These are phyloP conservation scores for Synergus umbraculus DNA, from an alignment of 2,888 invertebrate genomes.

Conservation along the genomic window DNA sequence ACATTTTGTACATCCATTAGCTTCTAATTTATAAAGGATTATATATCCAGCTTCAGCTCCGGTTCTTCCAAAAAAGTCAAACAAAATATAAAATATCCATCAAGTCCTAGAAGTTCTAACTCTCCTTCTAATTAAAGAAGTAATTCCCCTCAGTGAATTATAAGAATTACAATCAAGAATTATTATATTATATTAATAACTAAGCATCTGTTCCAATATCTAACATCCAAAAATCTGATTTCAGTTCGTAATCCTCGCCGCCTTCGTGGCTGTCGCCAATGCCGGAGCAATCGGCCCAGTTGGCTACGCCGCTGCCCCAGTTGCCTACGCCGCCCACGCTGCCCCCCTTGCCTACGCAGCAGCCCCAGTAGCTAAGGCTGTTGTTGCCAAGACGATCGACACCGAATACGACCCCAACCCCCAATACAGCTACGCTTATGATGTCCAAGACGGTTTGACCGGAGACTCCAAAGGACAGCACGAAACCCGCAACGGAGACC, in stretches of 20 bases:
- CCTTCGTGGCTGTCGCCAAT: constrained; percentile 41
- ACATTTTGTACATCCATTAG: too few species aligned
- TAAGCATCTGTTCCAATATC: background rate
- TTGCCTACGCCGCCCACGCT: constrained; percentile 9
- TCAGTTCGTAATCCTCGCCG: constrained; percentile 42
- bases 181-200: too few species aligned
- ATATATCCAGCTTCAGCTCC: too few species aligned
- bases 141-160: too few species aligned
- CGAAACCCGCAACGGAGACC: constrained; percentile 71
- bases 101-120: too few species aligned
- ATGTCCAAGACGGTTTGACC: constrained; percentile 69
- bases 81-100: too few species aligned
- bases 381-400: constrained; percentile 67
- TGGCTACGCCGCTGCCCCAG: constrained; percentile 4
- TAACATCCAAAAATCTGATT: background rate
- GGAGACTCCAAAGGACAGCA: constrained; percentile 72
- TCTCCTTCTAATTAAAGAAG: too few species aligned
- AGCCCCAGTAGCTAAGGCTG: constrained; percentile 42
- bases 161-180: too few species aligned
- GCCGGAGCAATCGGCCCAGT: constrained; percentile 28
- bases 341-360: constrained; percentile 39
- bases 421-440: constrained; percentile 73
- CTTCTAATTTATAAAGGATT: too few species aligned
- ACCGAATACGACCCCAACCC: constrained; percentile 72
- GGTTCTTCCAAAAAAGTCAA: too few species aligned